Conservation (phyloP, 1,140 invertebrate species). For the Drosophila ohnishii region DNA sequence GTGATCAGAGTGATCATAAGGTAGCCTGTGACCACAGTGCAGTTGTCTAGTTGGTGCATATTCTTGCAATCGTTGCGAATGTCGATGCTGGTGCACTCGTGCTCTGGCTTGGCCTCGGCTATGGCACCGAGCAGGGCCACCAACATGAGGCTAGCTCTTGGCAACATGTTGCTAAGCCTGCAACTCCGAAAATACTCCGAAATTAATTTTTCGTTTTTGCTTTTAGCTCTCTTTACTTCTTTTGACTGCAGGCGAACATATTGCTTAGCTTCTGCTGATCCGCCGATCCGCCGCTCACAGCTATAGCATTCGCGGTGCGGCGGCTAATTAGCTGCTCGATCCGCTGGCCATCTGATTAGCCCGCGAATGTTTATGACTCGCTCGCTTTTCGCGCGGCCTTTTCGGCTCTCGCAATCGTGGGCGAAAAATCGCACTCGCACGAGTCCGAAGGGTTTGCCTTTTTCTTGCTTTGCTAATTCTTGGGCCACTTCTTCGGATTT, state of each 20-base stretch:
- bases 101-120: constrained; percentile 1
- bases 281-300: constrained; percentile 31
- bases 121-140: constrained; percentile 2
- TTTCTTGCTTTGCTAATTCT: constrained; percentile 45
- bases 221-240: constrained; percentile 32
- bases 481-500: constrained; percentile 31
- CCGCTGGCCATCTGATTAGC: constrained; percentile 17
- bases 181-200: constrained; percentile 14
- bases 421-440: constrained; percentile 54
- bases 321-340: constrained; percentile 12
- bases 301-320: constrained; percentile 40
- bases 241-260: constrained; percentile 34
- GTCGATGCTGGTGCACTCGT: constrained; percentile 89
- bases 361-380: constrained; percentile 66
- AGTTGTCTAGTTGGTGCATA: constrained; percentile 89
- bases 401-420: constrained; percentile 50
- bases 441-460: constrained; percentile 46
- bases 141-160: constrained; percentile 21
- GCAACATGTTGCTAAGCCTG: constrained; percentile 49
- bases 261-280: constrained; percentile 39
- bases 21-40: constrained; percentile 93
- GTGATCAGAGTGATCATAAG: constrained; percentile 84
- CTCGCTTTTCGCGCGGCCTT: constrained; percentile 32
- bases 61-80: constrained; percentile 90
- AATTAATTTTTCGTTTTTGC: neutral